Evolutionary conservation across 2,888 invertebrate genomes (phyloP).

Genomic region (Drosophila borborema): DNA sequence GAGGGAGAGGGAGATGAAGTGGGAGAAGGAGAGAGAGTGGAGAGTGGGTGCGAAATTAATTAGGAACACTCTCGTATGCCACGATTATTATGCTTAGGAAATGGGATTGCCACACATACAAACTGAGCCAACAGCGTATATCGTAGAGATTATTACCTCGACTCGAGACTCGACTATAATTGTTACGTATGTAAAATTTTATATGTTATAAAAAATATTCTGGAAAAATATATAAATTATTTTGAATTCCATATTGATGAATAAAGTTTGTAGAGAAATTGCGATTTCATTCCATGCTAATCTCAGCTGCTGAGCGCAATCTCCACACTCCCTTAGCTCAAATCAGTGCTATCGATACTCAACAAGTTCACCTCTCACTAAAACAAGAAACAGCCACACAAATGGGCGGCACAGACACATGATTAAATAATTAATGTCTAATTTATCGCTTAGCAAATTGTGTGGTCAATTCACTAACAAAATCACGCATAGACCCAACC

Average conservation of each 20-base stretch:
- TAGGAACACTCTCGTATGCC: conserved; percentile 41
- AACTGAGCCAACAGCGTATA: no score
- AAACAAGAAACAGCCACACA: conserved; percentile 5
- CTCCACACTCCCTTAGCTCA: not conserved
- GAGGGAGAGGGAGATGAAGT: not conserved
- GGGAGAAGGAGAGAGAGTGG: not conserved
- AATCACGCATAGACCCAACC: conserved; percentile 62
- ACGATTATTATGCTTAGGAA: conserved; percentile 14
- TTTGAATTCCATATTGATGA: no score
- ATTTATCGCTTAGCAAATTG: conserved; percentile 81
- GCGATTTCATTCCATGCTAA: not conserved
- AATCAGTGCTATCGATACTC: conserved; percentile 39
- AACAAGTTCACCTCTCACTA: conserved; percentile 39
- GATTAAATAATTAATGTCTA: conserved; percentile 78
- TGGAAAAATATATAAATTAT: no score
- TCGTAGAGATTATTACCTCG: no score
- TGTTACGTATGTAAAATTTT: no score
- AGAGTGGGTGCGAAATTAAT: conserved; percentile 69
- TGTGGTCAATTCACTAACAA: conserved; percentile 76
- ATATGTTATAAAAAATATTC: no score
- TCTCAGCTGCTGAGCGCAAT: not conserved
- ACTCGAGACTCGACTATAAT: no score
- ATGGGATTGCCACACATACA: not conserved
- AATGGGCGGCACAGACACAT: not conserved
- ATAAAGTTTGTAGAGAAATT: not conserved